These are phyloP conservation scores for Lissonota sp. DNA, from an alignment of 2,888 invertebrate species.

Conservation along the genomic window DNA sequence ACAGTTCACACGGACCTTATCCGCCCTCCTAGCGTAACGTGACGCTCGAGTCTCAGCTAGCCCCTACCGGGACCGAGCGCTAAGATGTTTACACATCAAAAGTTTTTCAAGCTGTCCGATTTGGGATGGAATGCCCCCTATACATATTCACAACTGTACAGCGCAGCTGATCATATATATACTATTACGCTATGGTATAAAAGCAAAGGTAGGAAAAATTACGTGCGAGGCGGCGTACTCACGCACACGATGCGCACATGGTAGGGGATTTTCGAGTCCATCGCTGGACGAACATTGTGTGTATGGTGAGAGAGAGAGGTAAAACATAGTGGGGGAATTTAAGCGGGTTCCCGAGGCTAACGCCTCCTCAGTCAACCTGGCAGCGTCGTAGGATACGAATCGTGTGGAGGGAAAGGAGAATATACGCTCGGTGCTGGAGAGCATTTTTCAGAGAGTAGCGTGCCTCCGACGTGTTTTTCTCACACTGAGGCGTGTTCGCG, in stretches of 20 bases:
- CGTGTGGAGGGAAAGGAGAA: conserved; percentile 45
- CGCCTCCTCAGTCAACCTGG: conserved; percentile 78
- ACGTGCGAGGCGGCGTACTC: conserved; percentile 1
- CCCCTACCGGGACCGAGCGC: too few species aligned
- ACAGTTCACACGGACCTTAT: too few species aligned
- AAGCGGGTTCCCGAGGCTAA: conserved; percentile 67
- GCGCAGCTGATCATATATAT: not conserved
- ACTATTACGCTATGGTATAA: not conserved
- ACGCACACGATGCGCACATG: conserved; percentile 16
- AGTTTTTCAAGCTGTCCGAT: too few species aligned
- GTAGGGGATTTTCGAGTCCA: conserved; percentile 38
- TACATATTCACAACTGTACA: conserved; percentile 10
- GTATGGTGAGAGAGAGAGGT: conserved; percentile 32
- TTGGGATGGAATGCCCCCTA: too few species aligned
- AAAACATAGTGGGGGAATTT: conserved; percentile 61
- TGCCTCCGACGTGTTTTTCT: too few species aligned
- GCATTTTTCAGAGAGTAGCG: conserved; percentile 41
- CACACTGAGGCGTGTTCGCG: conserved; percentile 10
- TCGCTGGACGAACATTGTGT: conserved; percentile 41
- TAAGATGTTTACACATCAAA: too few species aligned
- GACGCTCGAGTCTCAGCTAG: too few species aligned
- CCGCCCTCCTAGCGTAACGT: too few species aligned
- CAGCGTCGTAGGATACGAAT: conserved; percentile 72
- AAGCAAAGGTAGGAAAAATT: conserved; percentile 3
- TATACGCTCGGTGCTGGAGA: conserved; percentile 69